Evolutionary conservation across 2,797 vertebrate genomes (phyloP).

Genomic region (Capromys pilorides): DNA sequence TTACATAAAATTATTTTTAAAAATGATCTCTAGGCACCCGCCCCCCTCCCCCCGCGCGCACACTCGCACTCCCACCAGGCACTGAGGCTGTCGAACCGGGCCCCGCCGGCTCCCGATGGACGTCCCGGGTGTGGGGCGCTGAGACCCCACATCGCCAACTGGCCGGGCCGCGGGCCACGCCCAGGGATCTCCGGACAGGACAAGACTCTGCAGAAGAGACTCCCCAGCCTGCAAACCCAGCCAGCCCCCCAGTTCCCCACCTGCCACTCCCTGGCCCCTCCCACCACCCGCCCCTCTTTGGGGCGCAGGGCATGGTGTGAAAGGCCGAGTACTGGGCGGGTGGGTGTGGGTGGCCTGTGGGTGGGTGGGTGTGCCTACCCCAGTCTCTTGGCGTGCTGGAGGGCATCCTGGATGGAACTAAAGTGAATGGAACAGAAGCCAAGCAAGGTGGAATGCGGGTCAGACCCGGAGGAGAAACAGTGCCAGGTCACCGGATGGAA

Average conservation of each 20-base stretch:
- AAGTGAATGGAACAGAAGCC: constrained; percentile 99
- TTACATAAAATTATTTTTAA: background rate
- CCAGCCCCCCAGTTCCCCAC: constrained; percentile 47
- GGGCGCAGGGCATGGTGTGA: constrained; percentile 83
- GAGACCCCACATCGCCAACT: too few relatives aligned
- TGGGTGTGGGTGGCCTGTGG: constrained; percentile 82
- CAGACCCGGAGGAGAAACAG: constrained; percentile 96
- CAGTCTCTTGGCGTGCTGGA: constrained; percentile 97
- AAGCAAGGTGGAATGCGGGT: constrained; percentile 98
- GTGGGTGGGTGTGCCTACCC: constrained; percentile 91
- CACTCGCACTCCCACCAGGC: too few relatives aligned
- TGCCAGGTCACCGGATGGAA: constrained; percentile 98
- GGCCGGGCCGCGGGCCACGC: too few relatives aligned
- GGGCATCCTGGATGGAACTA: constrained; percentile 99
- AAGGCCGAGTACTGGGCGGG: constrained; percentile 79
- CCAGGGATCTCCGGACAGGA: constrained; percentile 71
- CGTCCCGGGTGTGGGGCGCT: too few relatives aligned
- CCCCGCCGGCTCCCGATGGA: too few relatives aligned
- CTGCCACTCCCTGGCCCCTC: constrained; percentile 73
- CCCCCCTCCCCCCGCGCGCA: too few relatives aligned
- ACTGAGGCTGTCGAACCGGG: too few relatives aligned
- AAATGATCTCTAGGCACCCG: constrained; percentile 33
- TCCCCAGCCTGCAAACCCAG: background rate
- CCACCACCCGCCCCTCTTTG: constrained; percentile 69
- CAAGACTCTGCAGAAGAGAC: constrained; percentile 61